Percentiles rank a stretch among this genome's conserved stretches.
phyloP scores from a whole-genome alignment of 2,888 invertebrate genomes.

The Coelinius sp. region DNA sequence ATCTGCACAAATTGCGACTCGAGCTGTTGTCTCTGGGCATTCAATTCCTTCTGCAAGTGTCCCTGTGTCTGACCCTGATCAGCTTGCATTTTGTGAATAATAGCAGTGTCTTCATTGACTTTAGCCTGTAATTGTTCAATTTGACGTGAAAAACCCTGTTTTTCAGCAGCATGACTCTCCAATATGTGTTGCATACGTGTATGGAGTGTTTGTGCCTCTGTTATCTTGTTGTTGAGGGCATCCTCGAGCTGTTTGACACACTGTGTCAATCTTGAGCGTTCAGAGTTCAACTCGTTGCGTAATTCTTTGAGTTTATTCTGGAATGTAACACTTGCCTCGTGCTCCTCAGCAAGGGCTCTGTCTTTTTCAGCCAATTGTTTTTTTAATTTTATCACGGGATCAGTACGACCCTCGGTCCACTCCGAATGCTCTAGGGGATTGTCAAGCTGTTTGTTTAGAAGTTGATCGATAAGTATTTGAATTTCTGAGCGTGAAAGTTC shows the following conservation, averaged over 20 bases:
- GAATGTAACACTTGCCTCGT: slow-evolving; percentile 81
- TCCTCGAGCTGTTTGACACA: slow-evolving; percentile 76
- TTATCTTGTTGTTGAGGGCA: slow-evolving; percentile 72
- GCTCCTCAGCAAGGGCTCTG: slow-evolving; percentile 81
- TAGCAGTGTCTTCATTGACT: slow-evolving; percentile 73
- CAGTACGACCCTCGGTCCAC: slow-evolving; percentile 89
- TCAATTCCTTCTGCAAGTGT: slow-evolving; percentile 72
- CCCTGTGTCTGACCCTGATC: slow-evolving; percentile 72
- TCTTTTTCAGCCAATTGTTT: slow-evolving; percentile 92
- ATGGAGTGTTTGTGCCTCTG: slow-evolving; percentile 77
- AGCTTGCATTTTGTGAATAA: slow-evolving; percentile 72
- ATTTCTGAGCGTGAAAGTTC: slow-evolving; percentile 89
- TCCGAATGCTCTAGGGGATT: slow-evolving; percentile 81
- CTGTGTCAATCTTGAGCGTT: slow-evolving; percentile 75
- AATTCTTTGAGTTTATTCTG: slow-evolving; percentile 86
- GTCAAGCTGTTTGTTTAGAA: slow-evolving; percentile 90
- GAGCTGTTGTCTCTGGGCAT: slow-evolving; percentile 77
- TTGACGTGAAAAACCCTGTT: slow-evolving; percentile 76
- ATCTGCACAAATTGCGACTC: slow-evolving; percentile 78
- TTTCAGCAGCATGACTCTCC: slow-evolving; percentile 74
- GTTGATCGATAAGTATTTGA: slow-evolving; percentile 89
- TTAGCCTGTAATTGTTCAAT: slow-evolving; percentile 77
- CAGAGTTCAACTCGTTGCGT: slow-evolving; percentile 79
- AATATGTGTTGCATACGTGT: slow-evolving; percentile 76
- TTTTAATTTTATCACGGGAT: slow-evolving; percentile 88